Evolutionary conservation across 2,888 invertebrate genomes (phyloP).

Genomic region (Pharmacophagus antenor): DNA sequence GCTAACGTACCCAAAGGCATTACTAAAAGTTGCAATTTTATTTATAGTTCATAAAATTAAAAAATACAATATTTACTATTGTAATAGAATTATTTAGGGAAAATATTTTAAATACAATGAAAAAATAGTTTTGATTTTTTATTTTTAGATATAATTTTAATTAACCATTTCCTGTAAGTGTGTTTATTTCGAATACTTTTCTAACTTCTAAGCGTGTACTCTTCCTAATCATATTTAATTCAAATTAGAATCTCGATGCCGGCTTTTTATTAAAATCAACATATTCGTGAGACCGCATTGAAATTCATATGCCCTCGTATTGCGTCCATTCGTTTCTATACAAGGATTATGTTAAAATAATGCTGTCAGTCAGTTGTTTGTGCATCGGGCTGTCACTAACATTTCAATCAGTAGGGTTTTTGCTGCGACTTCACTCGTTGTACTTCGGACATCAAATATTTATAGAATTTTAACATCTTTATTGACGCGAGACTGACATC

Average conservation of each 20-base stretch:
- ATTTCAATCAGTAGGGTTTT: slow-evolving; percentile 76
- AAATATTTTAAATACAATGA: too few species aligned
- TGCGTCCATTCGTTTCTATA: slow-evolving; percentile 71
- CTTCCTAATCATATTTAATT: slow-evolving; percentile 49
- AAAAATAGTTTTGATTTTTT: too few species aligned
- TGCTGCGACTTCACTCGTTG: slow-evolving; percentile 63
- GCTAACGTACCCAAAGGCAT: too few species aligned
- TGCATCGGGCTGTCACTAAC: slow-evolving; percentile 78
- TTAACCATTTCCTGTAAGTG: too few species aligned
- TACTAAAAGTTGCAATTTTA: too few species aligned
- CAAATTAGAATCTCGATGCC: slow-evolving; percentile 59
- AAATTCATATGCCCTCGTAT: slow-evolving; percentile 74
- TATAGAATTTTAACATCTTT: slow-evolving; percentile 76
- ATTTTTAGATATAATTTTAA: too few species aligned
- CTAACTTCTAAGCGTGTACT: slow-evolving; percentile 37
- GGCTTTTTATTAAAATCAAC: slow-evolving; percentile 66
- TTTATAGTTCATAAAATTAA: too few species aligned
- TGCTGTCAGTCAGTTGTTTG: slow-evolving; percentile 74
- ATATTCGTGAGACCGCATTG: slow-evolving; percentile 67
- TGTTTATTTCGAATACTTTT: neutral
- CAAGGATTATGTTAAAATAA: slow-evolving; percentile 80
- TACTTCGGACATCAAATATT: slow-evolving; percentile 71
- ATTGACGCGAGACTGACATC: slow-evolving; percentile 73
- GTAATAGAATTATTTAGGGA: too few species aligned
- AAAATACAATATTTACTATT: too few species aligned